phyloP scores from a whole-genome alignment of 2,888 invertebrate genomes.

The Epinotia ramella region DNA sequence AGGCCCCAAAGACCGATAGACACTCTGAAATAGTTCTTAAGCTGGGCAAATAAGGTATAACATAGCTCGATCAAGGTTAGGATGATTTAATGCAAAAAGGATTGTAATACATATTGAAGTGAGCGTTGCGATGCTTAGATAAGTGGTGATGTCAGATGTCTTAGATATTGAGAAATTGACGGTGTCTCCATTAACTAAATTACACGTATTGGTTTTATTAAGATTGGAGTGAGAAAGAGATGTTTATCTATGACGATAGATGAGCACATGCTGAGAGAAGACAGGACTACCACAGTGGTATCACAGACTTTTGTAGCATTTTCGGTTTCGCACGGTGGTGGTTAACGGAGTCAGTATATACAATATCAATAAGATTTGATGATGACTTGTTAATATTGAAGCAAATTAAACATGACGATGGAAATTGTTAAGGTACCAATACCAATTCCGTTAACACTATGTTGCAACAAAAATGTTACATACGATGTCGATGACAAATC shows the following conservation, averaged over 20 bases:
- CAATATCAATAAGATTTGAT: too few relatives aligned
- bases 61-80: background rate
- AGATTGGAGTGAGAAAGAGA: background rate
- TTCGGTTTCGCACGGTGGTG: too few relatives aligned
- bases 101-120: constrained; percentile 11
- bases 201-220: background rate
- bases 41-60: background rate
- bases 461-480: too few relatives aligned
- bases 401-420: too few relatives aligned
- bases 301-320: too few relatives aligned
- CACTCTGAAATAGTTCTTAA: background rate
- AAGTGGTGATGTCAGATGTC: constrained; percentile 29
- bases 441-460: too few relatives aligned
- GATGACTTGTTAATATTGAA: too few relatives aligned
- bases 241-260: background rate
- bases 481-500: too few relatives aligned
- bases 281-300: too few relatives aligned
- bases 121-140: constrained; percentile 4
- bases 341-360: too few relatives aligned
- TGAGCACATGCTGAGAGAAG: background rate
- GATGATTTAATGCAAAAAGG: constrained; percentile 14
- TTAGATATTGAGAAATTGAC: constrained; percentile 29
- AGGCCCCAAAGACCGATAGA: background rate
- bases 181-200: constrained; percentile 12
- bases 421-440: too few relatives aligned